phyloP scores from a whole-genome alignment of 2,113 vertebrate species.

The Terrapene triunguis region DNA sequence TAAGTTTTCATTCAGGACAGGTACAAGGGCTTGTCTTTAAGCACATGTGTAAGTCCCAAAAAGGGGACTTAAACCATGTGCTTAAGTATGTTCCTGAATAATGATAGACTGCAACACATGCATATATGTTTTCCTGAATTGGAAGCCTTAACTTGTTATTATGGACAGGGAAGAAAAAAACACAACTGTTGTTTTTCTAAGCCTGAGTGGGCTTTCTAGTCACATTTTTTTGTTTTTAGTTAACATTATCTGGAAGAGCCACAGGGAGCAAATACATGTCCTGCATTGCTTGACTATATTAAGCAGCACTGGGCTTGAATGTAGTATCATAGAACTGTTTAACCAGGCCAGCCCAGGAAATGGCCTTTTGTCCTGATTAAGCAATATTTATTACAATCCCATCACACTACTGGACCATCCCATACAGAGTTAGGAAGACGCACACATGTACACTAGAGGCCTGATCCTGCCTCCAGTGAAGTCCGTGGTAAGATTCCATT shows the following conservation, averaged over 20 bases:
- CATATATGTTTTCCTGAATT: not conserved
- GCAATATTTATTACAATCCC: not conserved
- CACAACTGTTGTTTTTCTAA: not conserved
- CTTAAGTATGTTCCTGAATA: not conserved
- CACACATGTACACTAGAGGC: not conserved
- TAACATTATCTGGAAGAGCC: not conserved
- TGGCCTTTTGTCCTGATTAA: not conserved
- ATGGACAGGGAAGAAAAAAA: rapidly evolving
- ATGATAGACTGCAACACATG: not conserved
- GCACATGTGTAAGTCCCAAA: not conserved
- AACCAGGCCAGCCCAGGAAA: not conserved
- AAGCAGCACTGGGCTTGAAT: rapidly evolving
- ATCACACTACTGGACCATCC: not conserved
- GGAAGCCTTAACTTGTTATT: not conserved
- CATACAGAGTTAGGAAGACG: not conserved
- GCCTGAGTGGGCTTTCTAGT: not conserved
- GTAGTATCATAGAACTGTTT: rapidly evolving
- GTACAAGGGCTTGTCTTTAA: not conserved
- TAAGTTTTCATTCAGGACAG: not conserved
- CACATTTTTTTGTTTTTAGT: not conserved
- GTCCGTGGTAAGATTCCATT: not conserved
- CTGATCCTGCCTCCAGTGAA: not conserved
- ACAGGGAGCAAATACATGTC: not conserved
- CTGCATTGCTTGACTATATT: not conserved
- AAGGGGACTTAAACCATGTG: not conserved